These are phyloP conservation scores for Drosophila pseudoobscura DNA, from an alignment of 1,140 invertebrate species.

Conservation along the genomic window DNA sequence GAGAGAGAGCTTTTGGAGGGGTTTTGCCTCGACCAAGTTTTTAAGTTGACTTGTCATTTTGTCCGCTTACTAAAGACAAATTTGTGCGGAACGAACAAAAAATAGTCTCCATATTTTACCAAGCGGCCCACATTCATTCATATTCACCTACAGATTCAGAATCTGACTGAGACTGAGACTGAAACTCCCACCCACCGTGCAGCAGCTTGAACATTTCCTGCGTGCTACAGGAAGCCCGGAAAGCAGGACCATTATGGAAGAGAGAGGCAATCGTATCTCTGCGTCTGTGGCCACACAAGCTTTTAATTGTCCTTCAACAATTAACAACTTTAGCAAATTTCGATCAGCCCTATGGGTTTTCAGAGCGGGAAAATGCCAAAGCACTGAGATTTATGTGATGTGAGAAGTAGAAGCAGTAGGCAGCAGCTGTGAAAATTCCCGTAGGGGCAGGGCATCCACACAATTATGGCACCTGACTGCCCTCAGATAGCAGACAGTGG, in stretches of 20 bases:
- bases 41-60: constrained; percentile 60
- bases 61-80: constrained; percentile 58
- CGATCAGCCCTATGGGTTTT: constrained; percentile 10
- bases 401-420: constrained; percentile 11
- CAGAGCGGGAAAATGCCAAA: background rate
- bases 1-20: background rate
- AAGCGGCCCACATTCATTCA: background rate
- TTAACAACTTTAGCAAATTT: constrained; percentile 14
- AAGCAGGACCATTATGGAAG: too few species aligned
- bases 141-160: background rate
- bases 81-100: constrained; percentile 38
- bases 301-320: constrained; percentile 3
- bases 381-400: constrained; percentile 9
- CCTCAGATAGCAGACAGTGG: constrained; percentile 52
- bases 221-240: too few species aligned
- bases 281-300: too few species aligned
- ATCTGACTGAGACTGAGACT: too few species aligned
- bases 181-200: too few species aligned
- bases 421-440: constrained; percentile 46
- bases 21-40: constrained; percentile 31
- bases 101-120: constrained; percentile 30
- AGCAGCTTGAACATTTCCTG: too few species aligned
- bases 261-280: too few species aligned
- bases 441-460: constrained; percentile 19
- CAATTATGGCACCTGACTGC: constrained; percentile 70